phyloP scores from a whole-genome alignment of 2,113 vertebrate genomes.

The Neolamprologus sp. region DNA sequence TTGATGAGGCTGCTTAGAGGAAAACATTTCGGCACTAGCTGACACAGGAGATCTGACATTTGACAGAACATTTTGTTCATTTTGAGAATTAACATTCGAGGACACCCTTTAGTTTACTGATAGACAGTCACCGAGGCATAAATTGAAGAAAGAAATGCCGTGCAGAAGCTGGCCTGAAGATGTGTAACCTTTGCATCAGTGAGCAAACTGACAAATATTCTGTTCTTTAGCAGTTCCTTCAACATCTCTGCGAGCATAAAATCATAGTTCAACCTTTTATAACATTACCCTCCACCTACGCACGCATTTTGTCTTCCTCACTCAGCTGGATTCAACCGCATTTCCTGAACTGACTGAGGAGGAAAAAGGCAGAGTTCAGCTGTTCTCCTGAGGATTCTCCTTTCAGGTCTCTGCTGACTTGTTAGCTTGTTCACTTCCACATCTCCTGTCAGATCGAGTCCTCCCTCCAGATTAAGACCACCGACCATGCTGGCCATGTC shows the following conservation, averaged over 20 bases:
- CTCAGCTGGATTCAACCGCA: background rate
- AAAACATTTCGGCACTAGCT: background rate
- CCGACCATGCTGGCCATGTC: background rate
- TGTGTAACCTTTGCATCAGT: background rate
- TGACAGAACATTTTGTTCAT: background rate
- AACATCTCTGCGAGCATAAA: background rate
- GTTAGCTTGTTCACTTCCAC: constrained; percentile 25
- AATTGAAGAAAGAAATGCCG: background rate
- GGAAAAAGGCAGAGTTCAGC: background rate
- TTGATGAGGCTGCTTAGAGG: background rate
- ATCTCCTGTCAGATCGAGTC: constrained; percentile 13
- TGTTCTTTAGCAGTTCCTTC: background rate
- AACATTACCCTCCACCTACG: background rate
- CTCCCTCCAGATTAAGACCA: constrained; percentile 18
- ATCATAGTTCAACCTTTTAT: background rate
- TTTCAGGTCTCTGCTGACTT: constrained; percentile 25
- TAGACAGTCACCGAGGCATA: background rate
- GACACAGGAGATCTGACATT: background rate
- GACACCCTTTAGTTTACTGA: background rate
- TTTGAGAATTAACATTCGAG: background rate
- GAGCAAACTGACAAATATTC: background rate
- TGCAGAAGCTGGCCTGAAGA: background rate
- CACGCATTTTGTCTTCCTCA: background rate
- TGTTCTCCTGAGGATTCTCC: background rate
- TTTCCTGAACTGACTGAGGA: background rate